Evolutionary conservation across 2,888 invertebrate species (phyloP).

Genomic region (Brenthis ino): DNA sequence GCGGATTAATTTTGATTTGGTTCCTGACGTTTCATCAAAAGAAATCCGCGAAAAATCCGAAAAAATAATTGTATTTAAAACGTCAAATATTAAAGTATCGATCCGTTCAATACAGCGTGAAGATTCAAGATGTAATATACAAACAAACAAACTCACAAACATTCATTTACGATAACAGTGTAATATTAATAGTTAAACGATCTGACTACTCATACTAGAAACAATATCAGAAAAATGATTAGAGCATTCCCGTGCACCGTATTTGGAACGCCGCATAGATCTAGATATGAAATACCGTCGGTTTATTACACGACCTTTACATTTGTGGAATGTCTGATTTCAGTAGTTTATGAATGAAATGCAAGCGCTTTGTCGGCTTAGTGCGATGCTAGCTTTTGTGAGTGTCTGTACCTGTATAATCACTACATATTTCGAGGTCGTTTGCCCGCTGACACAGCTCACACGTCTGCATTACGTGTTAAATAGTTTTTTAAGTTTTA

Average conservation of each 20-base stretch:
- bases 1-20: too few species aligned
- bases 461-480: too few species aligned
- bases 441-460: too few species aligned
- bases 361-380: neutral
- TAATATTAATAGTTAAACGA: too few species aligned
- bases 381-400: neutral
- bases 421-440: too few species aligned
- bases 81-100: too few species aligned
- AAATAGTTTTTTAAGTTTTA: too few species aligned
- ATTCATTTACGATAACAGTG: constrained; percentile 1
- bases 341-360: constrained; percentile 8
- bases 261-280: constrained; percentile 1
- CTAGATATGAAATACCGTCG: constrained; percentile 20
- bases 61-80: too few species aligned
- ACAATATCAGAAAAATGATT: constrained; percentile 6
- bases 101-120: too few species aligned
- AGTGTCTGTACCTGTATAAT: too few species aligned
- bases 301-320: constrained; percentile 17
- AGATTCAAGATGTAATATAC: neutral
- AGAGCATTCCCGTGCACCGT: neutral
- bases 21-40: too few species aligned
- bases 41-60: too few species aligned
- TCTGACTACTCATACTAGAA: neutral
- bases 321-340: constrained; percentile 15
- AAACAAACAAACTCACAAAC: neutral